Evolutionary conservation across 2,888 invertebrate species (phyloP).

Genomic region (Phoronis australis): DNA sequence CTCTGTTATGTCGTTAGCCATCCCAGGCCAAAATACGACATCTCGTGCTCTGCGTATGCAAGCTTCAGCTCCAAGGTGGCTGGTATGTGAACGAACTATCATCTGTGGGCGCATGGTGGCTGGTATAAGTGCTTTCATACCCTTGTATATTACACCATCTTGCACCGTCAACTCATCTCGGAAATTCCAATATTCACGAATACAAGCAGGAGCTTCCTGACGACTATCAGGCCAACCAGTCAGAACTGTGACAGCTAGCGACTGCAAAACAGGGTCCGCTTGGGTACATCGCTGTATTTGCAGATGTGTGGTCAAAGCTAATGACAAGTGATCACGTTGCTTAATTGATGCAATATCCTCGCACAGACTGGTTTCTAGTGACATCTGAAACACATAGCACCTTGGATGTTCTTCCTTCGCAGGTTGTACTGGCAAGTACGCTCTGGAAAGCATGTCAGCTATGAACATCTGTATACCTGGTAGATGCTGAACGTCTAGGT

Average conservation of each 20-base stretch:
- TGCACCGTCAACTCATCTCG: conserved; percentile 8
- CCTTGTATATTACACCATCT: conserved; percentile 5
- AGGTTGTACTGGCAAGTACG: conserved; percentile 6
- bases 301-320: neutral
- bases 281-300: neutral
- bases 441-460: conserved; percentile 19
- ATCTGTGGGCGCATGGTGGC: neutral
- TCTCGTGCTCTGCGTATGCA: conserved; percentile 11
- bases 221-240: conserved; percentile 8
- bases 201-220: neutral
- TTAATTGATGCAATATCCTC: conserved; percentile 5
- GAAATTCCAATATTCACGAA: conserved; percentile 1
- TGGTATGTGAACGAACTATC: neutral
- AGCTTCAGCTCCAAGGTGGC: conserved; percentile 11
- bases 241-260: conserved; percentile 2
- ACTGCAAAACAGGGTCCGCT: conserved; percentile 3
- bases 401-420: neutral
- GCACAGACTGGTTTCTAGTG: neutral
- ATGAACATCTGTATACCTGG: conserved; percentile 13
- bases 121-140: conserved; percentile 5
- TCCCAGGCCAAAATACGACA: conserved; percentile 11
- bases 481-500: conserved; percentile 8
- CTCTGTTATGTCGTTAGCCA: conserved; percentile 8
- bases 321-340: conserved; percentile 1
- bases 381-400: neutral